Evolutionary conservation across 92 coral and sea anemone species (phyloP).

Genomic region (Micromussa lordhowensis): DNA sequence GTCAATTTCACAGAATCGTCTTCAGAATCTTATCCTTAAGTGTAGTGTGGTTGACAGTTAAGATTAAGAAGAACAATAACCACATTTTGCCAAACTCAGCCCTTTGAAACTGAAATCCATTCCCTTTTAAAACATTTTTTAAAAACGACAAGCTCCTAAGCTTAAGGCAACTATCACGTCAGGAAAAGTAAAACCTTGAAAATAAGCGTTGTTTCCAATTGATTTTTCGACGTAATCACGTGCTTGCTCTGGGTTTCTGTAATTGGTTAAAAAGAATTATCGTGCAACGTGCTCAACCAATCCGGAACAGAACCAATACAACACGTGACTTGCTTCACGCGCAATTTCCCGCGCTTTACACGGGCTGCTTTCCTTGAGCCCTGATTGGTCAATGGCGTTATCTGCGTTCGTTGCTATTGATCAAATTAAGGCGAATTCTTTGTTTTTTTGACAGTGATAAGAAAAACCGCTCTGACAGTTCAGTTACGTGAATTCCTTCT

Average conservation of each 20-base stretch:
- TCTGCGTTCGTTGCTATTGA: not conserved
- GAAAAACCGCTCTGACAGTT: not conserved
- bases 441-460: not conserved
- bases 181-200: not conserved
- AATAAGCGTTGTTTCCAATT: not conserved
- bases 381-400: not conserved
- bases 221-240: not conserved
- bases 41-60: too few relatives aligned
- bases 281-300: not conserved
- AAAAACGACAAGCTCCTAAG: too few relatives aligned
- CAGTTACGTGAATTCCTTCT: not conserved
- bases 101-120: not conserved
- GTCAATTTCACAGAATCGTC: not conserved
- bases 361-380: not conserved
- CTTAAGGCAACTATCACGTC: too few relatives aligned
- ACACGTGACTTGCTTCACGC: not conserved
- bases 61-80: too few relatives aligned
- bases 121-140: not conserved
- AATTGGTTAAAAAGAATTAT: not conserved
- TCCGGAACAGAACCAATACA: not conserved
- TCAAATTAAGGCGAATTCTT: not conserved
- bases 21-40: too few relatives aligned
- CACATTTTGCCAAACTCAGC: not conserved
- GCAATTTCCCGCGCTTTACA: not conserved
- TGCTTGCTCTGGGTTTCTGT: not conserved